phyloP scores from a whole-genome alignment of 37 sponge, comb jelly and placozoan genomes.

The Aphrocallistes beatrix region DNA sequence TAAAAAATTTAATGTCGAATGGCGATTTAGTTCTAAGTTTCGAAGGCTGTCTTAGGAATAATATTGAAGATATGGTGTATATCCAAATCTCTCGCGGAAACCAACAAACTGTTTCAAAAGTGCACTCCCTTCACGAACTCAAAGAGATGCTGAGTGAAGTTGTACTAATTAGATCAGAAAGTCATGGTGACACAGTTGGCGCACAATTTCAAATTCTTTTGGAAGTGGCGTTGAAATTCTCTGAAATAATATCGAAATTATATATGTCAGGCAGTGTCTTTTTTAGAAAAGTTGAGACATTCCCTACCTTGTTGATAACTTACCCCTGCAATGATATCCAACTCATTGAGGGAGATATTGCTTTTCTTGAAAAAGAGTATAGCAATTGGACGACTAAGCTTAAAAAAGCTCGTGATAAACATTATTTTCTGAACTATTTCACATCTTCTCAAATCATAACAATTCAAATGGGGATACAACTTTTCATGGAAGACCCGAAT shows the following conservation, averaged over 20 bases:
- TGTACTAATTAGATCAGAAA: not conserved
- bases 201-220: not conserved
- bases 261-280: not conserved
- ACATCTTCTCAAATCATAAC: not conserved
- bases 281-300: too few species aligned
- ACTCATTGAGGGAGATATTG: not conserved
- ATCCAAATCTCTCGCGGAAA: not conserved
- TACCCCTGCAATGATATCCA: not conserved
- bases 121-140: not conserved
- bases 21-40: not conserved
- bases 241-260: not conserved
- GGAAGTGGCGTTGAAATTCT: not conserved
- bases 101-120: too few species aligned
- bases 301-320: not conserved
- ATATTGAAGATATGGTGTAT: not conserved
- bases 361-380: not conserved
- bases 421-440: not conserved
- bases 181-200: not conserved
- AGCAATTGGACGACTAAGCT: not conserved
- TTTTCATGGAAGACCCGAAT: not conserved
- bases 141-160: not conserved
- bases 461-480: not conserved
- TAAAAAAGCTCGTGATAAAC: not conserved
- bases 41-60: not conserved
- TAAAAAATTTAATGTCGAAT: not conserved